Conservation (phyloP, 2,113 vertebrate species). For the Aptenodytes forsteri region DNA sequence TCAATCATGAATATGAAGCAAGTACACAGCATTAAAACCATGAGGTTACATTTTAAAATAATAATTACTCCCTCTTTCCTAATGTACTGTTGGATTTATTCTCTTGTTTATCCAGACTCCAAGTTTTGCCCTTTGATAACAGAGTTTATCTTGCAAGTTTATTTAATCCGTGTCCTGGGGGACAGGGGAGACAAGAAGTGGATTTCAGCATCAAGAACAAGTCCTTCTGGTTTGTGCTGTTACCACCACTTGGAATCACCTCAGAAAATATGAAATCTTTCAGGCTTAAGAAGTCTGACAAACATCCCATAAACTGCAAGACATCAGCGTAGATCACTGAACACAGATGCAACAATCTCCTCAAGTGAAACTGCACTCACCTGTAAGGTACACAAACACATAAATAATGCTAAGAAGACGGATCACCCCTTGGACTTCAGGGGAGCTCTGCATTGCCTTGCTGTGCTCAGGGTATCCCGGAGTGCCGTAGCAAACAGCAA, state of each 20-base stretch:
- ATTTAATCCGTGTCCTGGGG: background rate
- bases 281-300: background rate
- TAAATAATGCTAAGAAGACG: background rate
- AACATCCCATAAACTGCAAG: background rate
- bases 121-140: background rate
- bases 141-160: background rate
- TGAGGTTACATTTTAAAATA: background rate
- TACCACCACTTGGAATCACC: background rate
- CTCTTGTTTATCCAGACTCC: background rate
- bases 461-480: rapidly evolving
- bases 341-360: background rate
- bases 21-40: background rate
- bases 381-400: background rate
- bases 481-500: background rate
- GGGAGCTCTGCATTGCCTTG: background rate
- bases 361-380: background rate
- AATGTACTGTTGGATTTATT: background rate
- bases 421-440: background rate
- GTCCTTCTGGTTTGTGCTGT: background rate
- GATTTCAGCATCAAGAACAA: background rate
- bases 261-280: background rate
- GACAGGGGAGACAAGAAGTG: background rate
- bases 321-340: rapidly evolving
- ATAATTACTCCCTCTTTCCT: background rate
- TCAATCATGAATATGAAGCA: background rate